Percentiles rank a stretch among this genome's conserved stretches.
These are phyloP conservation scores for Neodiprion lecontei DNA, from an alignment of 1,140 invertebrate species.

Conservation along the genomic window DNA sequence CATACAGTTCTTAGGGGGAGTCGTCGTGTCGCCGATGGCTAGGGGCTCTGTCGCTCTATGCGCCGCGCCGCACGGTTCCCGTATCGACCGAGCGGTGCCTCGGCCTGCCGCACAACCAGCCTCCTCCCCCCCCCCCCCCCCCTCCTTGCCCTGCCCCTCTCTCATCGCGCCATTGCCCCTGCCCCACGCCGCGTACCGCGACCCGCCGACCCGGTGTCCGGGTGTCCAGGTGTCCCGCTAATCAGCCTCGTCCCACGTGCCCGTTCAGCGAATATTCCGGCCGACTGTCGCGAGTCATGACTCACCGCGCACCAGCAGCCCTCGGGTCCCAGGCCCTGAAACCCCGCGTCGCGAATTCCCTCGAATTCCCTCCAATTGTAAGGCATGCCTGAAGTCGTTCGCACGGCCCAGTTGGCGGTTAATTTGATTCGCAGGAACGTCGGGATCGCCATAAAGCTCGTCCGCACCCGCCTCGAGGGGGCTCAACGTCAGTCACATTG, in stretches of 20 bases:
- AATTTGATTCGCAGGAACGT: not conserved
- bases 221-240: not conserved
- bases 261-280: too few species aligned
- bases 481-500: not conserved
- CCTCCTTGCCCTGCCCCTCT: constrained; percentile 7
- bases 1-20: not conserved
- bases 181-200: constrained; percentile 11
- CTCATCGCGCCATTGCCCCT: constrained; percentile 29
- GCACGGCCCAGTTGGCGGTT: not conserved
- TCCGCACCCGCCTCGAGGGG: not conserved
- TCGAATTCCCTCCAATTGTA: not conserved
- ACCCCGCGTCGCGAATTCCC: not conserved
- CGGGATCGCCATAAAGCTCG: not conserved
- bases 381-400: too few species aligned
- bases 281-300: too few species aligned
- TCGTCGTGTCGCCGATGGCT: not conserved
- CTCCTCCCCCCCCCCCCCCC: constrained; percentile 18
- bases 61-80: constrained; percentile 21
- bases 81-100: constrained; percentile 43
- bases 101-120: constrained; percentile 26
- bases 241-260: too few species aligned
- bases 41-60: not conserved
- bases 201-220: not conserved
- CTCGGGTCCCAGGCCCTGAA: too few species aligned
- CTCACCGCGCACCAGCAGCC: too few species aligned